Percentiles rank a stretch among this genome's conserved stretches.
phyloP scores from a whole-genome alignment of 92 coral and sea anemone genomes.

The Heliopora coerulea region DNA sequence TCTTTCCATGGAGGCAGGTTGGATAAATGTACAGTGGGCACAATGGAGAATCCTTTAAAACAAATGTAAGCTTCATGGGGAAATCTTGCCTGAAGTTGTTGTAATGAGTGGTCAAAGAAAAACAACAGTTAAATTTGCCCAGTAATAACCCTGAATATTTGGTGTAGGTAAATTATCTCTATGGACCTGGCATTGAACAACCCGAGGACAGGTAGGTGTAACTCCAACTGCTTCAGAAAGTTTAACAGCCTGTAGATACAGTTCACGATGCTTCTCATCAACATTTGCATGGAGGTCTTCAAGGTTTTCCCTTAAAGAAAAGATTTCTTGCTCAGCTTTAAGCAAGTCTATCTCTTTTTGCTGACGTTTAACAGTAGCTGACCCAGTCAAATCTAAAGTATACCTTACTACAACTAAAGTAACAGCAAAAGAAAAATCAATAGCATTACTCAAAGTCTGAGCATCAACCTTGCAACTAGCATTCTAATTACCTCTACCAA shows the following conservation, averaged over 20 bases:
- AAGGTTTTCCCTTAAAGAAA: slow-evolving; percentile 32
- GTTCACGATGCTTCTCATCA: slow-evolving; percentile 48
- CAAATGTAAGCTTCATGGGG: slow-evolving; percentile 52
- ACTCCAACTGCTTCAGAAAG: slow-evolving; percentile 52
- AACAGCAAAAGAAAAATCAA: too few species aligned
- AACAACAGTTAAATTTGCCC: slow-evolving; percentile 51
- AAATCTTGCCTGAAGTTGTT: slow-evolving; percentile 53
- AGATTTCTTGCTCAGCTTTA: slow-evolving; percentile 46
- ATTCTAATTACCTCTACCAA: too few species aligned
- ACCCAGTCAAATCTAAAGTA: slow-evolving; percentile 25
- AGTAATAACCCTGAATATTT: slow-evolving; percentile 48
- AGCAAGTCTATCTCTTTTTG: slow-evolving; percentile 47
- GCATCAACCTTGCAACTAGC: slow-evolving; percentile 9
- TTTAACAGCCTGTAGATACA: slow-evolving; percentile 54
- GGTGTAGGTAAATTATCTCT: slow-evolving; percentile 52
- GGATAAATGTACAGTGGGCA: slow-evolving; percentile 43
- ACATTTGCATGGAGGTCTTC: slow-evolving; percentile 44
- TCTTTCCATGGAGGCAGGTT: slow-evolving; percentile 49
- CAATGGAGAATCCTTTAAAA: slow-evolving; percentile 48
- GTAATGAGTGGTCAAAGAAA: slow-evolving; percentile 52
- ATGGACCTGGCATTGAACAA: slow-evolving; percentile 46
- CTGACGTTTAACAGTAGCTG: too few species aligned
- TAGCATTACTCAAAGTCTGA: slow-evolving; percentile 14
- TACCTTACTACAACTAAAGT: slow-evolving; percentile 28
- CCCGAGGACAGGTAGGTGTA: slow-evolving; percentile 51